Conservation (phyloP, 2,113 vertebrate genomes). For the Dasyurus viverrinus region DNA sequence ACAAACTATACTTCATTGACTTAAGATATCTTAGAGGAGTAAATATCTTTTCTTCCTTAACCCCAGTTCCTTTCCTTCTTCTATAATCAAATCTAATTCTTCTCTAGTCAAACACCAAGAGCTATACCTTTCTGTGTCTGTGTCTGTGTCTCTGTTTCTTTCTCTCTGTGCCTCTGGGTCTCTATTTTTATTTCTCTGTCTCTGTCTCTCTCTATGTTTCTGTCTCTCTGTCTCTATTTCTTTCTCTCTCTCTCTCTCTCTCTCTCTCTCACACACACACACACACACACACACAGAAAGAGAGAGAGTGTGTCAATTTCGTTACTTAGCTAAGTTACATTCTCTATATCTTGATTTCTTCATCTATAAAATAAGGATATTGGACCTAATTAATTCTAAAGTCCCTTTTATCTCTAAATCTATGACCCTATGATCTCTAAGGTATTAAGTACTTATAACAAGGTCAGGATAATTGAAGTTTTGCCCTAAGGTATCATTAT, state of each 20-base stretch:
- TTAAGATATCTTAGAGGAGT: background rate
- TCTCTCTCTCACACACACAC: too few relatives aligned
- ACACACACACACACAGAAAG: background rate
- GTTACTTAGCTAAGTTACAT: background rate
- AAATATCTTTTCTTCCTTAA: background rate
- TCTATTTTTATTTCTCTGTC: background rate
- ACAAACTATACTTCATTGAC: background rate
- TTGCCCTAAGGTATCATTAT: background rate
- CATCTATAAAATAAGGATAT: background rate
- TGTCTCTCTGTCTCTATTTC: too few relatives aligned
- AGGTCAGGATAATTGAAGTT: background rate
- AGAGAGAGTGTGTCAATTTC: background rate
- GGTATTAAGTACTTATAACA: background rate
- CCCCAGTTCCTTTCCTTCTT: background rate
- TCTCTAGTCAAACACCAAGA: background rate
- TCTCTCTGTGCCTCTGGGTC: background rate
- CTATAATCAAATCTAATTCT: conserved; percentile 11
- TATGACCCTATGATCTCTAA: background rate
- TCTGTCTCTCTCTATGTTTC: too few relatives aligned
- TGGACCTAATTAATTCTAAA: background rate
- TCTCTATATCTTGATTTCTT: background rate
- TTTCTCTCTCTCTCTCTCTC: too few relatives aligned
- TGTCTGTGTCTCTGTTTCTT: background rate
- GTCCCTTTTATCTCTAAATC: background rate
- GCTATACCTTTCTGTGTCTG: background rate